Percentiles rank a stretch among this genome's conserved stretches.
phyloP scores from a whole-genome alignment of 2,797 vertebrate genomes.

The Lacerta agilis region DNA sequence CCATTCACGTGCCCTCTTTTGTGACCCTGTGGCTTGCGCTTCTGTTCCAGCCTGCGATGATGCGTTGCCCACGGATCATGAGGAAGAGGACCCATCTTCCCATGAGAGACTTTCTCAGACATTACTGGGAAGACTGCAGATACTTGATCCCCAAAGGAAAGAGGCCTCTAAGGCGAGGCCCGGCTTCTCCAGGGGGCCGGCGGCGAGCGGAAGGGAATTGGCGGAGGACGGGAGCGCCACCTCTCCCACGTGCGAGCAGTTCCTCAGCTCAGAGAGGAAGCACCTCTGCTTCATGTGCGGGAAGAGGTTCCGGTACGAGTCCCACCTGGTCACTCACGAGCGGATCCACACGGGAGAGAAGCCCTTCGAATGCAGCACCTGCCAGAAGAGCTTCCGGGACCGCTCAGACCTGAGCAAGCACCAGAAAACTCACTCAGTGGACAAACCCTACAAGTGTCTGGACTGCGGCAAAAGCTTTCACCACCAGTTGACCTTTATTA shows the following conservation, averaged over 20 bases:
- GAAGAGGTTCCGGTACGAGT: conserved; percentile 2
- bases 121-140: background rate
- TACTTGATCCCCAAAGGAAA: background rate
- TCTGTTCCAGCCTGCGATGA: background rate
- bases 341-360: conserved; percentile 2
- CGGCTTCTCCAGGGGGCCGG: background rate
- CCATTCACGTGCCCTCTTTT: too few relatives aligned
- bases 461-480: conserved; percentile 7
- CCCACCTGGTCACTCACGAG: background rate
- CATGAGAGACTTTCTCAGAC: background rate
- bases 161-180: background rate
- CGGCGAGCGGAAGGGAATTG: background rate
- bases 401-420: background rate
- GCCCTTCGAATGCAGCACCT: background rate
- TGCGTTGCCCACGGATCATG: too few relatives aligned
- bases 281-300: conserved; percentile 17
- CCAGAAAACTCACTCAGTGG: background rate
- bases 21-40: background rate
- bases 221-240: background rate
- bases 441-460: background rate
- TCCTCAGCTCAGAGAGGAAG: background rate
- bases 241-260: background rate
- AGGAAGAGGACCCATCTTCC: background rate
- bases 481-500: conserved; percentile 10
- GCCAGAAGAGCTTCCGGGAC: background rate